A percentile compares a stretch with the other conserved stretches of the same genome.
These are phyloP conservation scores for Lepidonotus clava DNA, from an alignment of 2,888 invertebrate genomes.

Conservation along the genomic window DNA sequence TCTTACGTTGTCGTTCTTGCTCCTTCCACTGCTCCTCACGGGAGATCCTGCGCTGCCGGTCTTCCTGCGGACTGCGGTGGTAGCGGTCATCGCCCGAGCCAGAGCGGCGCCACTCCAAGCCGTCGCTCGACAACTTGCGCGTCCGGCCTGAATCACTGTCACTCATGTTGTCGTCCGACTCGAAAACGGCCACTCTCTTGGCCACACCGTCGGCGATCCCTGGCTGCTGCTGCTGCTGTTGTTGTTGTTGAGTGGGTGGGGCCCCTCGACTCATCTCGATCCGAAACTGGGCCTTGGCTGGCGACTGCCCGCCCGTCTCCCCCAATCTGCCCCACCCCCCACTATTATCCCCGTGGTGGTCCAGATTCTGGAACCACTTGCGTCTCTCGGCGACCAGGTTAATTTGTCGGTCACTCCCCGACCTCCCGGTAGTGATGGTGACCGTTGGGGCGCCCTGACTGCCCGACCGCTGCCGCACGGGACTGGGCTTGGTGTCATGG, in stretches of 20 bases:
- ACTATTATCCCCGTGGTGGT: constrained; percentile 43
- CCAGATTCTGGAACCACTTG: constrained; percentile 61
- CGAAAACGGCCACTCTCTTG: constrained; percentile 77
- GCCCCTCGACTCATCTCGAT: constrained; percentile 39
- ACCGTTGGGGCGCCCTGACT: constrained; percentile 20
- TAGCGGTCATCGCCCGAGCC: background rate
- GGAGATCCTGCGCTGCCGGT: constrained; percentile 36
- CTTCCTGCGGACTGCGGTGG: constrained; percentile 20
- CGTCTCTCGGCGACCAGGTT: constrained; percentile 62
- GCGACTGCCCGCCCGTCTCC: background rate
- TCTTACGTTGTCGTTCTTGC: constrained; percentile 41
- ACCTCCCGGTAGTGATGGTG: constrained; percentile 49
- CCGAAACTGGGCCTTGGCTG: constrained; percentile 12
- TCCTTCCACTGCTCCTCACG: constrained; percentile 47
- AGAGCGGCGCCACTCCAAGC: background rate
- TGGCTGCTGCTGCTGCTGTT: background rate
- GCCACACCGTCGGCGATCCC: constrained; percentile 72
- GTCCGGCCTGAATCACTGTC: constrained; percentile 39
- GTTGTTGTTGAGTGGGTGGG: background rate
- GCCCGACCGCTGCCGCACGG: constrained; percentile 1
- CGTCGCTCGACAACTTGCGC: background rate
- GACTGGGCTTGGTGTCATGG: background rate
- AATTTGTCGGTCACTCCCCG: constrained; percentile 47
- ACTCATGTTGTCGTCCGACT: constrained; percentile 60
- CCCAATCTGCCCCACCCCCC: constrained; percentile 15